Conservation (phyloP, 2,113 vertebrate genomes). For the Felis catus region F.catus_Fca126_mat1.0 CM031416.1:143614001-143614500, state of each 20-base stretch:
- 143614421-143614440: background rate
- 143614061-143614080: no score
- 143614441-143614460: background rate
- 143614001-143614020: no score
- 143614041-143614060: no score
- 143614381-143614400: background rate
- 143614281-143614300: background rate
- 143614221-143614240: background rate
- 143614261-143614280: background rate
- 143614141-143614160: no score
- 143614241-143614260: background rate
- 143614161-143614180: background rate
- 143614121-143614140: no score
- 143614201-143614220: background rate
- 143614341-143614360: background rate
- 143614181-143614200: rapidly evolving
- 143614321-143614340: background rate
- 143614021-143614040: no score
- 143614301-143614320: background rate
- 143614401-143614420: background rate
- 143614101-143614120: no score
- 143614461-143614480: background rate
- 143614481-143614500: background rate
- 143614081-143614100: no score
- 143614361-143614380: background rate